Percentiles rank a stretch among this genome's conserved stretches.
phyloP scores from a whole-genome alignment of 2,888 invertebrate species.

The Rhamnusium bicolor region DNA sequence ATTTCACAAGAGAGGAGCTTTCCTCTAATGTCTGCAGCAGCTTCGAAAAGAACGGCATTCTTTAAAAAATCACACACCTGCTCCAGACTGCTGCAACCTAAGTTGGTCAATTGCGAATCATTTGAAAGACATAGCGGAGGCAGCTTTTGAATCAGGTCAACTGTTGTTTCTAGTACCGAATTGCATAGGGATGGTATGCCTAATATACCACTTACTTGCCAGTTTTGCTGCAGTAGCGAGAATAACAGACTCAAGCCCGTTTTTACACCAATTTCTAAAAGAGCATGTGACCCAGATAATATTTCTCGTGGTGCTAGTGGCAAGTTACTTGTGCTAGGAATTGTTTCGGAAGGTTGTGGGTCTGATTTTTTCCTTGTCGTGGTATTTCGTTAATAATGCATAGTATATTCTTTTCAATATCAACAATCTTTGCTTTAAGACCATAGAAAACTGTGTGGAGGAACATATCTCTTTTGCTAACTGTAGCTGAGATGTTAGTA shows the following conservation, averaged over 20 bases:
- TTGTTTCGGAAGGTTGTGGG: constrained; percentile 36
- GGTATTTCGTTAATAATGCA: constrained; percentile 74
- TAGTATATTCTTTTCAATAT: constrained; percentile 75
- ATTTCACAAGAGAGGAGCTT: constrained; percentile 72
- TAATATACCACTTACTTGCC: constrained; percentile 70
- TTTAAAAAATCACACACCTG: constrained; percentile 74
- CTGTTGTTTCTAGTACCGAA: constrained; percentile 75
- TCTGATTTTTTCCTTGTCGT: constrained; percentile 70
- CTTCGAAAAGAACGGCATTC: constrained; percentile 71
- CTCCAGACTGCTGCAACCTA: constrained; percentile 73
- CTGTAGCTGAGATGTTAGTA: constrained; percentile 73
- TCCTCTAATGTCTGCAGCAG: constrained; percentile 72
- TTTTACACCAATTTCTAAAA: constrained; percentile 77
- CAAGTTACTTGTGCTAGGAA: constrained; percentile 41
- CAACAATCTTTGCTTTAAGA: constrained; percentile 74
- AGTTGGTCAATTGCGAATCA: constrained; percentile 74
- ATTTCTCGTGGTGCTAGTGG: constrained; percentile 53
- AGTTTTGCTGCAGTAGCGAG: constrained; percentile 75
- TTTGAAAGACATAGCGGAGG: constrained; percentile 76
- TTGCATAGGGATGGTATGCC: constrained; percentile 73
- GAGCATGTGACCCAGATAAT: constrained; percentile 71
- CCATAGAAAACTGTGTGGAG: constrained; percentile 74
- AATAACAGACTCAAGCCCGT: constrained; percentile 76
- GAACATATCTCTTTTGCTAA: constrained; percentile 74
- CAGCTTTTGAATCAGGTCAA: constrained; percentile 73